Base-by-base conservation (phyloP, 2,888 invertebrate species). In the Caenorhabditis afra region DNA sequence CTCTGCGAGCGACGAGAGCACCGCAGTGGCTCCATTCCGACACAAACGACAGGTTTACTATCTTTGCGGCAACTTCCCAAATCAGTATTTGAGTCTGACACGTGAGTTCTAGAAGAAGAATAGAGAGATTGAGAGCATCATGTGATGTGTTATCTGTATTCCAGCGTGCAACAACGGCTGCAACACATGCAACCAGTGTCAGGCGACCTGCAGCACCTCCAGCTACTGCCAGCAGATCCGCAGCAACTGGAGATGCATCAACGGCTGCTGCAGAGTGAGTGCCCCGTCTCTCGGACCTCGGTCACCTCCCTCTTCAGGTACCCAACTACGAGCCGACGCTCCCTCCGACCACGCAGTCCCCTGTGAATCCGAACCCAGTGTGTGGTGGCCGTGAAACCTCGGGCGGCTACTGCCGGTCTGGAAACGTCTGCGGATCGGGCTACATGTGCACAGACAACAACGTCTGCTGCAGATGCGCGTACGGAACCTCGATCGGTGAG, bases 331-430 rank as follows among this genome's bases (percentile, higher is more conserved):
- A 70, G 44, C 73, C 79, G 16, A 67, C 71, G 20, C 62, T 74
- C 44, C 62, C 68, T 14, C 78, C 78, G 50, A 61, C 80, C 16
- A 74, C 77, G 11, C 29, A 29, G 29, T 29, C 62, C 23, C 79
- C 71, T 20, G 59, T 64, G 50, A 65, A 67, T 35, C 79, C 66
- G 12, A 66, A 64, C 11, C 82, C 82, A 16, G 68, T 81, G 14
- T 83, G 83, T 39, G 83, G 81, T 12, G 83, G 83, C 29, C 83
- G 83, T 57, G 83, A 83, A 74, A 79, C 77, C 44, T 81, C 81
- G 49, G 83, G 83, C n/a, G 83, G 83, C 10, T 83, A 79, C 62
- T 83, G 83, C 47, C 57, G 80, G 52, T 45, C 79, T 39, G 80
- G 80, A 37, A 77, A 73, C 18, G 44, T 53, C 8, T 82, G 82